phyloP scores from a whole-genome alignment of 1,140 invertebrate species.

The Maniola jurtina region DNA sequence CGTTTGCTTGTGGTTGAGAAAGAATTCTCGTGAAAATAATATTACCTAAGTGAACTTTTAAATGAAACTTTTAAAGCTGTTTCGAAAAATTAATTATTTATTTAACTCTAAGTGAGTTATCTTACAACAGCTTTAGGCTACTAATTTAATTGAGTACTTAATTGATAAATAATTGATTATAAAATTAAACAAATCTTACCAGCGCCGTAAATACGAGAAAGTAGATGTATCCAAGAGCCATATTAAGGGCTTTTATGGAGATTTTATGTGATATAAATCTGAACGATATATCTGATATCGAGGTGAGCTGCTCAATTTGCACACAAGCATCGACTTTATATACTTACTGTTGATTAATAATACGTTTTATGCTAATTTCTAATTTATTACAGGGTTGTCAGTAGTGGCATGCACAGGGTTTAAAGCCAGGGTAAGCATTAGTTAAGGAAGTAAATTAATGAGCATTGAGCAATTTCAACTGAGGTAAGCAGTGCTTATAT shows the following conservation, averaged over 20 bases:
- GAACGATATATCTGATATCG: constrained; percentile 19
- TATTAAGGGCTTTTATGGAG: constrained; percentile 18
- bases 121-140: too few relatives aligned
- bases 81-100: neutral
- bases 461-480: too few relatives aligned
- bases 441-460: too few relatives aligned
- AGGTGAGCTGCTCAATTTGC: constrained; percentile 6
- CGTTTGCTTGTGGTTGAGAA: neutral
- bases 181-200: constrained; percentile 27
- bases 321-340: constrained; percentile 17
- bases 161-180: neutral
- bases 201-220: constrained; percentile 35
- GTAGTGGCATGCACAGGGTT: too few relatives aligned
- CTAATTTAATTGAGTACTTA: neutral
- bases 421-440: too few relatives aligned
- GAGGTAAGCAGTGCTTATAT: too few relatives aligned
- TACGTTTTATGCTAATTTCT: constrained; percentile 26
- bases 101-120: neutral
- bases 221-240: constrained; percentile 32
- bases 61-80: neutral
- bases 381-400: neutral
- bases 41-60: too few relatives aligned
- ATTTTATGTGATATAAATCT: neutral
- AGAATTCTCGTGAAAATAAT: neutral
- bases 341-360: constrained; percentile 27